A percentile compares a stretch with the other conserved stretches of the same genome.
Evolutionary conservation across 2,888 invertebrate species (phyloP).

Genomic region (Lasioglossum vierecki): DNA sequence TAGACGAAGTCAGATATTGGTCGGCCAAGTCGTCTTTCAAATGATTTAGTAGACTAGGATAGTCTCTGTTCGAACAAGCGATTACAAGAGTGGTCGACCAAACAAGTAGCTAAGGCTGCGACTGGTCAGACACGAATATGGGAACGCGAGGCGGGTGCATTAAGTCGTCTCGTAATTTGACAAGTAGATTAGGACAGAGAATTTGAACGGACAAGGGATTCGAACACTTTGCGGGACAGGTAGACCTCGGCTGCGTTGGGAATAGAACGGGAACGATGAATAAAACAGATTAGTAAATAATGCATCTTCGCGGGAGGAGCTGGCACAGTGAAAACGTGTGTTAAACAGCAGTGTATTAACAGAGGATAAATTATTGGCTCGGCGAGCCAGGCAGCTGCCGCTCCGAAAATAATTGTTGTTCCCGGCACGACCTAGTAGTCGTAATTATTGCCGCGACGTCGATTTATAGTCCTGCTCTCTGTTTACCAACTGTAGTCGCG

Average conservation of each 20-base stretch:
- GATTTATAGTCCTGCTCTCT: slow-evolving; percentile 34
- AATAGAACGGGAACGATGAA: not conserved
- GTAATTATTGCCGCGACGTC: slow-evolving; percentile 54
- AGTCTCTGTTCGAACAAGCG: not conserved
- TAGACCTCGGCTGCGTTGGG: not conserved
- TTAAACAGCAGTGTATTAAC: slow-evolving; percentile 44
- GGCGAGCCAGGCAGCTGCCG: slow-evolving; percentile 33
- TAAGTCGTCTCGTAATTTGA: not conserved
- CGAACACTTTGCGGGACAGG: not conserved
- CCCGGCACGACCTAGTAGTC: slow-evolving; percentile 41
- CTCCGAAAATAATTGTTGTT: slow-evolving; percentile 55
- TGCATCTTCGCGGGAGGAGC: not conserved
- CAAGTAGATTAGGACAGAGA: not conserved
- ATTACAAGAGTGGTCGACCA: not conserved
- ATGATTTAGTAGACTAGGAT: too few relatives aligned
- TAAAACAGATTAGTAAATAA: not conserved
- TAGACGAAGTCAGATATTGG: not conserved
- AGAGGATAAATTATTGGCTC: slow-evolving; percentile 42
- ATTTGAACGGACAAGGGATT: not conserved
- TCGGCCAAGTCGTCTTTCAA: not conserved
- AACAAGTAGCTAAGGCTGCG: not conserved
- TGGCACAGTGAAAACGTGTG: slow-evolving; percentile 4
- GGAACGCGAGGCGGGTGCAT: not conserved
- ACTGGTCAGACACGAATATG: not conserved
- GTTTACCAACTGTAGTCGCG: slow-evolving; percentile 23